Evolutionary conservation across 2,113 vertebrate genomes (phyloP).

Genomic region (Suncus etruscus): DNA sequence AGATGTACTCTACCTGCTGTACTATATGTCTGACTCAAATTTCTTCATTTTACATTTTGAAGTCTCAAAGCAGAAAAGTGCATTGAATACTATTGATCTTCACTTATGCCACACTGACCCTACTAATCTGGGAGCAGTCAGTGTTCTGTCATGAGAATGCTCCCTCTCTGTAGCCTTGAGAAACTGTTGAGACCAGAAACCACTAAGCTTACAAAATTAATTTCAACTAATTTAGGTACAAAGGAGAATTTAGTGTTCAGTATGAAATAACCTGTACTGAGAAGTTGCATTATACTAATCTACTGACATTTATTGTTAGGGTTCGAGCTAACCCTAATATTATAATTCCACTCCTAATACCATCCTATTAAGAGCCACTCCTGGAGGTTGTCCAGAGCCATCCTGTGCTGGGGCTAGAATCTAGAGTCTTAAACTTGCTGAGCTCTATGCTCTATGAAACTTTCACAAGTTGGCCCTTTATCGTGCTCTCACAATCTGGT

Average conservation of each 20-base stretch:
- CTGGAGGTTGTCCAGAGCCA: too few relatives aligned
- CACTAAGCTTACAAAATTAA: slow-evolving; percentile 31
- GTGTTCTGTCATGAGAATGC: slow-evolving; percentile 23
- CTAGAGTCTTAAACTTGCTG: neutral
- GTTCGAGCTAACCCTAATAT: too few relatives aligned
- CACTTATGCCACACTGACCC: neutral
- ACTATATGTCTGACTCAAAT: neutral
- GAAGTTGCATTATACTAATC: neutral
- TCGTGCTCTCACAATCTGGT: too few relatives aligned
- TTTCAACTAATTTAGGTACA: slow-evolving; percentile 12
- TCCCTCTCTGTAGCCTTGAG: neutral
- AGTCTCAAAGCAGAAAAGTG: slow-evolving; percentile 7
- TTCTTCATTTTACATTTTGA: slow-evolving; percentile 19
- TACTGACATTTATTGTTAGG: neutral
- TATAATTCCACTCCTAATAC: too few relatives aligned
- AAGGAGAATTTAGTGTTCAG: neutral
- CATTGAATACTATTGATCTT: neutral
- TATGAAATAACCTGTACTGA: neutral
- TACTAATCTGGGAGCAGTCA: neutral
- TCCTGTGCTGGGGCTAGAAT: neutral
- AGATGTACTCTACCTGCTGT: too few relatives aligned
- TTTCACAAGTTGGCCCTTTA: too few relatives aligned
- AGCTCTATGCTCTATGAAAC: neutral
- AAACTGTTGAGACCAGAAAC: slow-evolving; percentile 41
- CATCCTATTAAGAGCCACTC: too few relatives aligned